Evolutionary conservation across 2,113 vertebrate genomes (phyloP).

Genomic region (Stictonetta naevosa): DNA sequence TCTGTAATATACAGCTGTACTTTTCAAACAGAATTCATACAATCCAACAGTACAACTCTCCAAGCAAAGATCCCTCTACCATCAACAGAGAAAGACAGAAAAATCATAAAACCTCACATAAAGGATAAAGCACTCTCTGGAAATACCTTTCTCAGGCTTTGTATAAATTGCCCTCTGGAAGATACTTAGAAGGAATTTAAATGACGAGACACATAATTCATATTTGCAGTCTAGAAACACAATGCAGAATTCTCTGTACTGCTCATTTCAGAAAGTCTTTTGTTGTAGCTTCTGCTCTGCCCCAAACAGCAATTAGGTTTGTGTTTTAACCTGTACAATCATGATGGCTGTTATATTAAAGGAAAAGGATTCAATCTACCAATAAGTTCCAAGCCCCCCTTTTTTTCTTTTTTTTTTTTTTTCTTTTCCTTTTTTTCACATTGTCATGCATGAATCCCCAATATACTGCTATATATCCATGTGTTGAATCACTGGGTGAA

Average conservation of each 20-base stretch:
- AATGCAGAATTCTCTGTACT: not conserved
- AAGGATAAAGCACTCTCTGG: constrained; percentile 9
- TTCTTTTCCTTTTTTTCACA: not conserved
- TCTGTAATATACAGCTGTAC: not conserved
- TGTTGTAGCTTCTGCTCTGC: not conserved
- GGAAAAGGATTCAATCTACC: not conserved
- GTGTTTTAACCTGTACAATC: not conserved
- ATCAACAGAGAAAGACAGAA: not conserved
- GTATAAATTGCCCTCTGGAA: constrained; percentile 29
- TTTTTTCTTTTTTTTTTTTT: not conserved
- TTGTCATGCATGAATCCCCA: not conserved
- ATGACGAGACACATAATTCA: constrained; percentile 4
- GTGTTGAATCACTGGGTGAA: not conserved
- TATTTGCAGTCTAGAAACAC: not conserved
- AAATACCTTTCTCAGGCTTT: not conserved
- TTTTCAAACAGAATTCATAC: not conserved
- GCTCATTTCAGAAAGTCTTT: not conserved
- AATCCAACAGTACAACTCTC: not conserved
- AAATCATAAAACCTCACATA: constrained; percentile 31
- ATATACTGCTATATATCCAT: not conserved
- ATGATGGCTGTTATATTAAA: not conserved
- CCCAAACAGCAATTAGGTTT: not conserved
- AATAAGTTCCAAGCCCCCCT: not conserved
- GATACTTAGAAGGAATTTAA: not conserved
- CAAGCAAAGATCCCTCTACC: not conserved